phyloP scores from a whole-genome alignment of 2,888 invertebrate genomes.

The Archaeoteleia sp. region DNA sequence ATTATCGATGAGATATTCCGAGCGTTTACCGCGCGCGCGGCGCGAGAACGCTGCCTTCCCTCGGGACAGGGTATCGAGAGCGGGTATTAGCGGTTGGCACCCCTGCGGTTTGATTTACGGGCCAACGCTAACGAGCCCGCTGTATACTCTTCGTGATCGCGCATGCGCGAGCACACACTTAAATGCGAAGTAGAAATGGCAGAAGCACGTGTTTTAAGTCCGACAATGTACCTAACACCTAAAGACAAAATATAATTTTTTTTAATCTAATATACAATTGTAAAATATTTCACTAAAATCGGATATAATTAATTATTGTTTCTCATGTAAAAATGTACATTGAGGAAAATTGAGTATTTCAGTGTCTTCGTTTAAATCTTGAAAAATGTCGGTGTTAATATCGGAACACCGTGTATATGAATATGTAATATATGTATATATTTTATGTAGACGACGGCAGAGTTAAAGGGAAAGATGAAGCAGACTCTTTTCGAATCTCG shows the following conservation, averaged over 20 bases:
- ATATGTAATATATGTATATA: slow-evolving; percentile 48
- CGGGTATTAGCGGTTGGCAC: slow-evolving; percentile 72
- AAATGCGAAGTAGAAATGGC: slow-evolving; percentile 31
- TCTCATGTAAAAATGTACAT: too few species aligned
- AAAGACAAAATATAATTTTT: slow-evolving; percentile 8
- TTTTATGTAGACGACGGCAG: slow-evolving; percentile 45
- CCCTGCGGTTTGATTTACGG: slow-evolving; percentile 74
- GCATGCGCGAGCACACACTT: slow-evolving; percentile 16
- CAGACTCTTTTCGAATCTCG: slow-evolving; percentile 50
- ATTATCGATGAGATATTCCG: slow-evolving; percentile 73
- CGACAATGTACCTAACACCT: slow-evolving; percentile 40
- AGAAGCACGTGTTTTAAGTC: slow-evolving; percentile 44
- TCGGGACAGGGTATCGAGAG: slow-evolving; percentile 55
- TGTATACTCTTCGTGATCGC: slow-evolving; percentile 25
- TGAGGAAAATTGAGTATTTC: too few species aligned
- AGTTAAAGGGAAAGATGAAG: slow-evolving; percentile 50
- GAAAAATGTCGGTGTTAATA: slow-evolving; percentile 39
- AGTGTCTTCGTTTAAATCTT: slow-evolving; percentile 29
- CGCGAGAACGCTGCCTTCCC: slow-evolving; percentile 65
- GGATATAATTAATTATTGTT: too few species aligned
- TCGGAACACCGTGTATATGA: slow-evolving; percentile 41
- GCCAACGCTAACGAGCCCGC: slow-evolving; percentile 70
- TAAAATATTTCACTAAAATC: too few species aligned
- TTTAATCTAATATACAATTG: too few species aligned
- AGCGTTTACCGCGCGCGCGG: slow-evolving; percentile 69